These are phyloP conservation scores for Tricholauxania praeusta DNA, from an alignment of 2,888 invertebrate species.

Conservation along the genomic window DNA sequence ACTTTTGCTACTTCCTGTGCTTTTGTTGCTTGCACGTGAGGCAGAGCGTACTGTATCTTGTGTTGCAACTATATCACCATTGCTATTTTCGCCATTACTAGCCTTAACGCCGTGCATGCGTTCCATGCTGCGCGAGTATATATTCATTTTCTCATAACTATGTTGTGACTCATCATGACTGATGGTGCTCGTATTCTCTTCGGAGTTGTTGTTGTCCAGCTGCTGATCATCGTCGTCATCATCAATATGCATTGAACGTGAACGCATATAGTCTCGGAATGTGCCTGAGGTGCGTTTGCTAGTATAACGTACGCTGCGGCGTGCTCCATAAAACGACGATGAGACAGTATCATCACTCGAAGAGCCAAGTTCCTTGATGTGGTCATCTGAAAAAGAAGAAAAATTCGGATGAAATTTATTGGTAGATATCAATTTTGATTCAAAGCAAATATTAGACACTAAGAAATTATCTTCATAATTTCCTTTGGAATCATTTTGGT, in stretches of 20 bases:
- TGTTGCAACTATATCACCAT: constrained; percentile 53
- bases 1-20: constrained; percentile 51
- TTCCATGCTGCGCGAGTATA: constrained; percentile 72
- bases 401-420: constrained; percentile 6
- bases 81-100: constrained; percentile 53
- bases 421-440: neutral
- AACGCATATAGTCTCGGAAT: constrained; percentile 66
- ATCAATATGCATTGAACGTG: constrained; percentile 64
- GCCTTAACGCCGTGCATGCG: constrained; percentile 71
- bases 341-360: constrained; percentile 68
- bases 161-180: constrained; percentile 62
- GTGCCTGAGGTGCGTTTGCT: constrained; percentile 68
- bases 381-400: constrained; percentile 50
- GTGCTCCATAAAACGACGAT: constrained; percentile 67
- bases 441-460: neutral
- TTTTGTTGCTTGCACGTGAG: constrained; percentile 22
- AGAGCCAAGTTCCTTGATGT: constrained; percentile 61
- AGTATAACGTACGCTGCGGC: constrained; percentile 67
- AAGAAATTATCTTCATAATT: no score
- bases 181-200: constrained; percentile 61
- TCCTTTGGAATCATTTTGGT: no score
- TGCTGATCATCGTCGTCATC: constrained; percentile 53
- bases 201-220: constrained; percentile 60
- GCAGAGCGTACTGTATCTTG: constrained; percentile 46
- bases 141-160: constrained; percentile 62